These are phyloP conservation scores for Meteorus cinctellus DNA, from an alignment of 2,888 invertebrate species.

Conservation along the genomic window DNA sequence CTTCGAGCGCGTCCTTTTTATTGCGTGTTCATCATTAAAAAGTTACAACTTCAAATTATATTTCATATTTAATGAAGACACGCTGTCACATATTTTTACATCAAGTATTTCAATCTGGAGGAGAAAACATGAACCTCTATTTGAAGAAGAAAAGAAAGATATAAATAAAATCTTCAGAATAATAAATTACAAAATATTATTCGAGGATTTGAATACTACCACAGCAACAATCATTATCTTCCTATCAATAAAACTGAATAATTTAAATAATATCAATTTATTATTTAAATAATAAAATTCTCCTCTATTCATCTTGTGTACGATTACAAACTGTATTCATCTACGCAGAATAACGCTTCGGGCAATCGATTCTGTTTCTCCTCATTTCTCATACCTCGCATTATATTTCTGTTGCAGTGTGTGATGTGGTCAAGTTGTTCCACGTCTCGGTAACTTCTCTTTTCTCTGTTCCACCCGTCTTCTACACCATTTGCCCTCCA, in stretches of 20 bases:
- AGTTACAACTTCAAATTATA: too few relatives aligned
- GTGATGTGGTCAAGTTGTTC: background rate
- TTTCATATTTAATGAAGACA: too few relatives aligned
- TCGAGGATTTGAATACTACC: too few relatives aligned
- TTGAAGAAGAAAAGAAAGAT: too few relatives aligned
- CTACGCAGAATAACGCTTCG: background rate
- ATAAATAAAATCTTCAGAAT: too few relatives aligned
- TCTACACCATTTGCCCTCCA: slow-evolving; percentile 36
- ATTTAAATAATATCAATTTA: background rate
- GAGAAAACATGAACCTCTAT: too few relatives aligned
- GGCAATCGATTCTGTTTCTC: slow-evolving; percentile 17
- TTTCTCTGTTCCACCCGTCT: slow-evolving; percentile 19
- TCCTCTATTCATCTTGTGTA: background rate
- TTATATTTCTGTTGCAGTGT: slow-evolving; percentile 2
- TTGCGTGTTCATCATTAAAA: background rate
- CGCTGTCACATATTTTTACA: too few relatives aligned
- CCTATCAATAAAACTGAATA: too few relatives aligned
- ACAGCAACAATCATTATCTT: too few relatives aligned
- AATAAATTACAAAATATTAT: too few relatives aligned
- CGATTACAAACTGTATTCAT: background rate
- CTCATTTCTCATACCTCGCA: slow-evolving; percentile 28
- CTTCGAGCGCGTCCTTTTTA: background rate
- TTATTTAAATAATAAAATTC: background rate
- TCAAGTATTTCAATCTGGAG: too few relatives aligned
- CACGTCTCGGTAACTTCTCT: slow-evolving; percentile 23